Evolutionary conservation across 2,113 vertebrate genomes (phyloP).

Genomic region (Ictalurus punctatus): DNA sequence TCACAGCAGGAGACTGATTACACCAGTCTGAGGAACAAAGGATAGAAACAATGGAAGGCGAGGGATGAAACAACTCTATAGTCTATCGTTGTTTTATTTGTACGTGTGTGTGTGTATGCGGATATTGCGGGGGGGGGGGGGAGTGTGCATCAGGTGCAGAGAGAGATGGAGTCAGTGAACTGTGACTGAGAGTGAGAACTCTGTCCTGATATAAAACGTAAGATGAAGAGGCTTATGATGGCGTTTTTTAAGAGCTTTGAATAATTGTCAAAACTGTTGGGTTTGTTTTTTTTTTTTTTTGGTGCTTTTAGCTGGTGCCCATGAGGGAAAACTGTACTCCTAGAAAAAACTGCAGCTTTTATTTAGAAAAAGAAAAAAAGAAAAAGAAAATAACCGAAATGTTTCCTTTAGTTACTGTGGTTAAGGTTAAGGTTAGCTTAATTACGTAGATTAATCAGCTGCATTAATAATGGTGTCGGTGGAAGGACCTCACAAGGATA

Average conservation of each 20-base stretch:
- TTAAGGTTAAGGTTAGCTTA: too few species aligned
- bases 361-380: too few species aligned
- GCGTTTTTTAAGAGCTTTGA: conserved; percentile 9
- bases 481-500: too few species aligned
- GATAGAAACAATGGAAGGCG: background rate
- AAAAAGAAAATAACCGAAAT: too few species aligned
- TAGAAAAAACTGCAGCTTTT: too few species aligned
- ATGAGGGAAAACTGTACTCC: too few species aligned
- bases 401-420: too few species aligned
- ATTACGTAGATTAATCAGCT: too few species aligned
- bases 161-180: conserved; percentile 17
- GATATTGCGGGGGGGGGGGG: background rate
- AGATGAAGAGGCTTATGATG: background rate
- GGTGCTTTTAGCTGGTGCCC: too few species aligned
- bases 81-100: conserved; percentile 7
- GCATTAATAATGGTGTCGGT: too few species aligned
- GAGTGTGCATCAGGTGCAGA: background rate
- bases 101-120: background rate
- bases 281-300: too few species aligned
- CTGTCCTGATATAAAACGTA: conserved; percentile 6
- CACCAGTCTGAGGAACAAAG: background rate
- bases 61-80: conserved; percentile 3
- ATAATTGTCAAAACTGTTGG: too few species aligned
- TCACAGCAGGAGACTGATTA: conserved; percentile 17
- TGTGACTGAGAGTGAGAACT: conserved; percentile 7